Evolutionary conservation across 1,140 invertebrate genomes (phyloP).

Genomic region (Apis dorsata): DNA sequence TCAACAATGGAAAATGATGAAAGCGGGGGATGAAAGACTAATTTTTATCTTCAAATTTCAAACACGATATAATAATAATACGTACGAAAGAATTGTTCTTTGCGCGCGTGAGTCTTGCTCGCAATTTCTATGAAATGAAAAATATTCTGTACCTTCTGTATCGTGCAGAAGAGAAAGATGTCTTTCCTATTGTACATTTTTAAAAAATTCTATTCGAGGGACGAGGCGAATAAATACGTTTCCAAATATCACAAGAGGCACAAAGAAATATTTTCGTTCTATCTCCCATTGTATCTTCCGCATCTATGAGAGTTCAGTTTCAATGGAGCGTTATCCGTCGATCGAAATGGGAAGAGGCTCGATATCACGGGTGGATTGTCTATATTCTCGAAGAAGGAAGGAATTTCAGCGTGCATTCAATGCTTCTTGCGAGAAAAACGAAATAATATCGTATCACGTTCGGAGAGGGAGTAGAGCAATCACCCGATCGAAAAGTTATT

Average conservation of each 20-base stretch:
- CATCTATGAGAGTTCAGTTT: neutral
- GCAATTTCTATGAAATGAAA: no score
- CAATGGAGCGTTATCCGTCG: constrained; percentile 36
- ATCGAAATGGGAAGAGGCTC: constrained; percentile 5
- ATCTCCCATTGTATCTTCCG: neutral
- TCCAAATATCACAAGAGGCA: neutral
- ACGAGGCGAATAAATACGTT: neutral
- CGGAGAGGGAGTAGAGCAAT: no score
- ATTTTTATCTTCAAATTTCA: no score
- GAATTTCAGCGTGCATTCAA: constrained; percentile 8
- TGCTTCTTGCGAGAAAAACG: constrained; percentile 11
- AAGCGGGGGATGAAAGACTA: no score
- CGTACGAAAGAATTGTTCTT: no score
- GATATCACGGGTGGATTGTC: constrained; percentile 19
- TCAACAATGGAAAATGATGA: no score
- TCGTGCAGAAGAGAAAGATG: neutral
- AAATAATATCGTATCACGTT: constrained; percentile 27
- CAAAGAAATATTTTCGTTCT: neutral
- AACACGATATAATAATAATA: no score
- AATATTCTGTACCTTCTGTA: no score
- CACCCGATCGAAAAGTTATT: constrained; percentile 25
- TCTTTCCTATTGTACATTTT: no score
- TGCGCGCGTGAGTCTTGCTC: no score
- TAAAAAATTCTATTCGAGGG: neutral
- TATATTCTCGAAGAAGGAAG: neutral